phyloP scores from a whole-genome alignment of 2,797 vertebrate genomes.

The Acomys russatus region DNA sequence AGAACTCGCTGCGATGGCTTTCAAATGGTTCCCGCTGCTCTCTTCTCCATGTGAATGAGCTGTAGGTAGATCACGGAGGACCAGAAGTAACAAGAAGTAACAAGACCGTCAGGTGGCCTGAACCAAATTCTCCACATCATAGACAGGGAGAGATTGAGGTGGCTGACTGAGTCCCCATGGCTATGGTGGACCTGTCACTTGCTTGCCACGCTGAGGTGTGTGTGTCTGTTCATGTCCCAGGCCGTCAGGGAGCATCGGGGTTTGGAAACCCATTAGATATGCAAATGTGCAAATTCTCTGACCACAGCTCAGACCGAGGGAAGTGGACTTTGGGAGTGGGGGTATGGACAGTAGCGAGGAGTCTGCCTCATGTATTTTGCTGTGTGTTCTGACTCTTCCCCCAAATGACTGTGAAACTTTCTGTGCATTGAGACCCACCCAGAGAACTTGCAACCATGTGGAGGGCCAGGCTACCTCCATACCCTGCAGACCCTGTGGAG shows the following conservation, averaged over 20 bases:
- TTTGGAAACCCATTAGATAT: background rate
- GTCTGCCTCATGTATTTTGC: background rate
- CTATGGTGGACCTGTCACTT: background rate
- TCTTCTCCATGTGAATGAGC: background rate
- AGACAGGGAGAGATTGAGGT: background rate
- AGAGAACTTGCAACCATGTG: background rate
- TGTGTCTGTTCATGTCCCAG: background rate
- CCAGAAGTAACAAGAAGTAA: background rate
- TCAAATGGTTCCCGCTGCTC: background rate
- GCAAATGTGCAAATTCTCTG: background rate
- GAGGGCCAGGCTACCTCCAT: fast-evolving
- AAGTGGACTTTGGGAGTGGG: background rate
- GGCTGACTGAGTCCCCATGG: background rate
- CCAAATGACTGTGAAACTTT: background rate
- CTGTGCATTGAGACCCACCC: background rate
- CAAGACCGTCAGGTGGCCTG: background rate
- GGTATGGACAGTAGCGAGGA: background rate
- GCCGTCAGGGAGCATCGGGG: background rate
- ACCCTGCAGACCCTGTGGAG: background rate
- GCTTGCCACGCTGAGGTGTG: background rate
- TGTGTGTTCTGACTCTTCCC: background rate
- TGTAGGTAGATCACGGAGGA: background rate
- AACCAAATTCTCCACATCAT: background rate
- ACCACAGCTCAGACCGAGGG: background rate
- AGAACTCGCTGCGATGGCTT: background rate